Conservation (phyloP, 1,140 invertebrate genomes). For the Drosophila orena region DNA sequence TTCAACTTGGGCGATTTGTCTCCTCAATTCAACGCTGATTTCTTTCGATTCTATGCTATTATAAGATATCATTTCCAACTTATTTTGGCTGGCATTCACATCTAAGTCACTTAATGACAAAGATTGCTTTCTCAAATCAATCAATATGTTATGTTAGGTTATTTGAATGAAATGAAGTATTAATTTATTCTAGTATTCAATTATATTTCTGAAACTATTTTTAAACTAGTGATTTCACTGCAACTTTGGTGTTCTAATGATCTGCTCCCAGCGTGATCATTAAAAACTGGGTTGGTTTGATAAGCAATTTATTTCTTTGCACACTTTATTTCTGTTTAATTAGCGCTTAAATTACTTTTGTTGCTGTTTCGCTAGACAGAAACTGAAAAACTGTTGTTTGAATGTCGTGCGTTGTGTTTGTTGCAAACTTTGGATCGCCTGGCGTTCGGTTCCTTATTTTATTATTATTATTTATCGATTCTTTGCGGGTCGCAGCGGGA, state of each 20-base stretch:
- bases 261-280: neutral
- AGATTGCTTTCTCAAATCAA: no score
- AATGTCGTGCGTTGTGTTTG: constrained; percentile 5
- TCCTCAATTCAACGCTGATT: constrained; percentile 1
- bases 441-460: constrained; percentile 21
- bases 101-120: no score
- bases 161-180: no score
- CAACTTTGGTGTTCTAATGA: neutral
- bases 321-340: constrained; percentile 17
- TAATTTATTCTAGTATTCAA: no score
- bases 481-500: constrained; percentile 68
- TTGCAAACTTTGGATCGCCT: constrained; percentile 1
- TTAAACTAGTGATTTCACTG: neutral
- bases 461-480: constrained; percentile 40
- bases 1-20: constrained; percentile 20
- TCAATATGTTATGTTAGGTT: no score
- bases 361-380: no score
- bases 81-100: no score
- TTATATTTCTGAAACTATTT: neutral
- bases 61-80: no score
- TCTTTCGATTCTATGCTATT: neutral
- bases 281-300: neutral
- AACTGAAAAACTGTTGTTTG: neutral
- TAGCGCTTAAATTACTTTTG: constrained; percentile 33
- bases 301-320: constrained; percentile 25